Conservation (phyloP, 2,797 vertebrate genomes). For the Pseudomugil tenellus region DNA sequence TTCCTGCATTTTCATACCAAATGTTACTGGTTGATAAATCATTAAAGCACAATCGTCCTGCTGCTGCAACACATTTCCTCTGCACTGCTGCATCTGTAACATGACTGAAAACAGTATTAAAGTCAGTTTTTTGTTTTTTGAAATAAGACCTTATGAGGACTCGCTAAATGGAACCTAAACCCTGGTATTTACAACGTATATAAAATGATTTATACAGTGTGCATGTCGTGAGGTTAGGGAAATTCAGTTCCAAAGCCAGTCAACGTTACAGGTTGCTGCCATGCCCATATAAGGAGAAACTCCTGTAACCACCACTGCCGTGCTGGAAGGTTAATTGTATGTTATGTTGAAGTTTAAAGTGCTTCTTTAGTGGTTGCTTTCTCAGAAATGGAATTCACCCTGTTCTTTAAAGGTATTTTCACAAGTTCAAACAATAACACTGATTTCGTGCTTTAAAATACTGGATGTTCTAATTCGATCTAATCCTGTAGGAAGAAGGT, state of each 20-base stretch:
- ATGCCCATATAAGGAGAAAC: slow-evolving; percentile 69
- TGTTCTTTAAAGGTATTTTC: slow-evolving; percentile 65
- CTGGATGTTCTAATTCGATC: slow-evolving; percentile 60
- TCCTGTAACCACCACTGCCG: slow-evolving; percentile 40
- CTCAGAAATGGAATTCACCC: slow-evolving; percentile 60
- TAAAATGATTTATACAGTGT: slow-evolving; percentile 46
- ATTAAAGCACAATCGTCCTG: slow-evolving; percentile 7
- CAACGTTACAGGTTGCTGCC: slow-evolving; percentile 31
- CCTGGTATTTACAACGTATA: slow-evolving; percentile 40
- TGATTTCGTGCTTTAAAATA: slow-evolving; percentile 45
- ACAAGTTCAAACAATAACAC: slow-evolving; percentile 71
- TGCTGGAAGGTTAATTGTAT: slow-evolving; percentile 72
- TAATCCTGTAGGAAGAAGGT: slow-evolving; percentile 54
- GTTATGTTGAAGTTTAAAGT: slow-evolving; percentile 58
- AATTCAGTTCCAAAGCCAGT: slow-evolving; percentile 19
- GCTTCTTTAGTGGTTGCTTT: slow-evolving; percentile 56
- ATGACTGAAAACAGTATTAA: slow-evolving; percentile 17
- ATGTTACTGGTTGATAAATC: slow-evolving; percentile 4
- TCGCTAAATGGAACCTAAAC: slow-evolving; percentile 46
- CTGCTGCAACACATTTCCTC: slow-evolving; percentile 11
- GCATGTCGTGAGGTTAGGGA: slow-evolving; percentile 45
- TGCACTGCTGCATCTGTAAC: background rate
- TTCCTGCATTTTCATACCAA: background rate
- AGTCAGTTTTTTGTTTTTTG: slow-evolving; percentile 8
- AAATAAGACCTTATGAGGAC: slow-evolving; percentile 13